Percentiles rank a stretch among this genome's conserved stretches.
phyloP scores from a whole-genome alignment of 2,113 vertebrate genomes.

The Ranitomeya imitator region DNA sequence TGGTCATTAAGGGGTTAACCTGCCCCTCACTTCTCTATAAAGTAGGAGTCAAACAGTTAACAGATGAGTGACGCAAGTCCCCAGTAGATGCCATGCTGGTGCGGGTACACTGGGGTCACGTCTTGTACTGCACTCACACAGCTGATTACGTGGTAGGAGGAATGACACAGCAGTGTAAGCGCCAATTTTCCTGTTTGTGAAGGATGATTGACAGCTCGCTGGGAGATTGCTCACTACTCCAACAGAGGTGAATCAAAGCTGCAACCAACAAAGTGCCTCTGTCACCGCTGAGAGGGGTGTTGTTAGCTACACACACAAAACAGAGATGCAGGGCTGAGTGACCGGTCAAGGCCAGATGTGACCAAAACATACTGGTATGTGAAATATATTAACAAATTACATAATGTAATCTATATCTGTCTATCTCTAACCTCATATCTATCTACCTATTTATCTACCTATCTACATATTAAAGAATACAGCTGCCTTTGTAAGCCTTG shows the following conservation, averaged over 20 bases:
- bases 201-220: conserved; percentile 14
- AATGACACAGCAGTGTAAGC: conserved; percentile 28
- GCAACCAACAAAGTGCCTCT: conserved; percentile 1
- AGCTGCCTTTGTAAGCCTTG: too few species aligned
- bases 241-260: background rate
- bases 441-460: too few species aligned
- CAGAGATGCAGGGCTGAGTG: background rate
- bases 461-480: too few species aligned
- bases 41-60: background rate
- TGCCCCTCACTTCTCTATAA: background rate
- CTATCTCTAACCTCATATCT: too few species aligned
- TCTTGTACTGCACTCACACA: background rate
- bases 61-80: background rate
- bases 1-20: too few species aligned
- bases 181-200: conserved; percentile 37
- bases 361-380: too few species aligned
- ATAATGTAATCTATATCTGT: too few species aligned
- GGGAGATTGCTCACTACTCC: background rate
- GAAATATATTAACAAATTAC: too few species aligned
- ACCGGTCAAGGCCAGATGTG: background rate
- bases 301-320: conserved; percentile 1
- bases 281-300: background rate
- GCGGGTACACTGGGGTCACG: background rate
- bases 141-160: conserved; percentile 24
- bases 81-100: background rate